Evolutionary conservation across 2,888 invertebrate species (phyloP).

Genomic region (Hydriomena furcata): DNA sequence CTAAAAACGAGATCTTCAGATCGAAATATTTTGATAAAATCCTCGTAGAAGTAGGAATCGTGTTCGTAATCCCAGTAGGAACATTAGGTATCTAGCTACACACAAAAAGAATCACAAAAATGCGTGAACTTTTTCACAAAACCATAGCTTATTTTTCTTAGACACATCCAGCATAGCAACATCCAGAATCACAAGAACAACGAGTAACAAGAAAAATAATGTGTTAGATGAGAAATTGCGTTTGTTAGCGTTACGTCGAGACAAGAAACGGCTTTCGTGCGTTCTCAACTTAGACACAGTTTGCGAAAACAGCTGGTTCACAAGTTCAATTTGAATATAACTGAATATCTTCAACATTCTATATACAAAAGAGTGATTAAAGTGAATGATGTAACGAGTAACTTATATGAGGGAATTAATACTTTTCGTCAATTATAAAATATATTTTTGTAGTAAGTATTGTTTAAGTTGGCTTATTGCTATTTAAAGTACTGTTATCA

Average conservation of each 20-base stretch:
- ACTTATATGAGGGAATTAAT: too few relatives aligned
- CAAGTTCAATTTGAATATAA: background rate
- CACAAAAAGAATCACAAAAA: background rate
- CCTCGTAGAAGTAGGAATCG: too few relatives aligned
- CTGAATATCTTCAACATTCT: too few relatives aligned
- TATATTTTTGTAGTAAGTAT: too few relatives aligned
- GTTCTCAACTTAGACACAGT: conserved; percentile 34
- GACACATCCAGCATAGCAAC: conserved; percentile 20
- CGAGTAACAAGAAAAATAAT: conserved; percentile 45
- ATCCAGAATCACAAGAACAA: conserved; percentile 27
- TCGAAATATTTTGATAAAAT: too few relatives aligned
- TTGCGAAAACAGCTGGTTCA: background rate
- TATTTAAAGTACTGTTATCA: too few relatives aligned
- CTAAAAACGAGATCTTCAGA: too few relatives aligned
- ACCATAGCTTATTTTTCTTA: background rate
- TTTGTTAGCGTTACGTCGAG: conserved; percentile 48
- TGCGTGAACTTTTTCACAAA: background rate
- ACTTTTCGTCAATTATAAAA: too few relatives aligned
- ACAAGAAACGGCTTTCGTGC: conserved; percentile 35
- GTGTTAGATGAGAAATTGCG: conserved; percentile 49
- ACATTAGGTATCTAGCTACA: background rate
- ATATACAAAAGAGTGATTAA: too few relatives aligned
- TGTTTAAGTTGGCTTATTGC: too few relatives aligned
- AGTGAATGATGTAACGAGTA: too few relatives aligned
- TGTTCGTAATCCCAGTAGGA: too few relatives aligned